Evolutionary conservation across 2,113 vertebrate species (phyloP).

Genomic region (Pundamilia nyererei): DNA sequence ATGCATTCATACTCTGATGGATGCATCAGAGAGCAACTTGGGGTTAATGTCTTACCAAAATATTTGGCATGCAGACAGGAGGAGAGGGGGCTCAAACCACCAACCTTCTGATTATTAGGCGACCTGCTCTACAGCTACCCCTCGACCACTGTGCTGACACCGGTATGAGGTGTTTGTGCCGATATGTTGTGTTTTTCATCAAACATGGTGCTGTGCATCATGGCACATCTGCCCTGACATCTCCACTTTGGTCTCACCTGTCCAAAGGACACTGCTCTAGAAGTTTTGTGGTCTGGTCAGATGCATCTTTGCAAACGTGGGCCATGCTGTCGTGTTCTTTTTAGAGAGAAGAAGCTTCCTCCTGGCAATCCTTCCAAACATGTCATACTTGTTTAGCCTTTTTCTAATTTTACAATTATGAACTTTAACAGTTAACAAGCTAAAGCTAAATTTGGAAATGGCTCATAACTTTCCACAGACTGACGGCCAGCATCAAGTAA

Average conservation of each 20-base stretch:
- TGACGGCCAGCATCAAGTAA: not conserved
- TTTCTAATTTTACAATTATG: not conserved
- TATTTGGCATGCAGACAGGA: not conserved
- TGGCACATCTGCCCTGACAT: not conserved
- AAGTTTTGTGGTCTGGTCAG: not conserved
- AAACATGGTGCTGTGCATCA: not conserved
- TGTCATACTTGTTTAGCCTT: not conserved
- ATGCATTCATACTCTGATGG: not conserved
- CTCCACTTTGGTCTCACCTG: not conserved
- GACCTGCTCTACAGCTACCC: not conserved
- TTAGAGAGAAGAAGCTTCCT: not conserved
- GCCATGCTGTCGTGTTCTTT: not conserved
- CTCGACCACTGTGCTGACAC: not conserved
- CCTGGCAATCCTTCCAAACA: not conserved
- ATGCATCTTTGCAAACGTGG: not conserved
- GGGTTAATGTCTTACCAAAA: not conserved
- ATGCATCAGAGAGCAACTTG: not conserved
- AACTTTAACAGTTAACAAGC: not conserved
- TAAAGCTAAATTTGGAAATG: not conserved
- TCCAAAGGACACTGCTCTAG: not conserved
- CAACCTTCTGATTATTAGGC: not conserved
- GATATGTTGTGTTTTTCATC: not conserved
- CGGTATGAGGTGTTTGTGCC: not conserved
- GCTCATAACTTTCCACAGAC: not conserved
- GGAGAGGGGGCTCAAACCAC: not conserved